These are phyloP conservation scores for Lochmaea crataegi DNA, from an alignment of 2,888 invertebrate species.

Conservation along the genomic window DNA sequence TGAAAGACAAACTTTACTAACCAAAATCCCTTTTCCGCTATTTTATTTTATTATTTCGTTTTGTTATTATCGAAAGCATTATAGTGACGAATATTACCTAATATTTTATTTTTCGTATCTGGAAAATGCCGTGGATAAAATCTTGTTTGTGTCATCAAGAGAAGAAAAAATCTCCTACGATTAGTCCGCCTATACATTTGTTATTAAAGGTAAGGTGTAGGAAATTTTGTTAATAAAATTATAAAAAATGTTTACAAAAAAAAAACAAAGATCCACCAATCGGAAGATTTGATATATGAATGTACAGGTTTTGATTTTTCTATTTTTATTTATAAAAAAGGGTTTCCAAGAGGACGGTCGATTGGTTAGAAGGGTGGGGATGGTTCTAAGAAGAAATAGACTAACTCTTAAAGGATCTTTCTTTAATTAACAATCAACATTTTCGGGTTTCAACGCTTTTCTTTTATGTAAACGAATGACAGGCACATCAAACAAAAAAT, in stretches of 20 bases:
- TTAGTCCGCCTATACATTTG: conserved; percentile 67
- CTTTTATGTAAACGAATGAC: too few relatives aligned
- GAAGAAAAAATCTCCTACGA: conserved; percentile 64
- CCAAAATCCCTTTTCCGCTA: background rate
- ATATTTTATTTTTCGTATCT: background rate
- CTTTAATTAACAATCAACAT: too few relatives aligned
- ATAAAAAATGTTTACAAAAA: background rate
- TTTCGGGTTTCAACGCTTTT: too few relatives aligned
- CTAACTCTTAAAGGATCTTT: too few relatives aligned
- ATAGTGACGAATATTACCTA: conserved; percentile 2
- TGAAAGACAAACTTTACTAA: conserved; percentile 6
- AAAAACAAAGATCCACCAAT: too few relatives aligned
- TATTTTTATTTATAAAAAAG: too few relatives aligned
- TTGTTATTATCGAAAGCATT: background rate
- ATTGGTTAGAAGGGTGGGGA: too few relatives aligned
- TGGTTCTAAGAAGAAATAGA: too few relatives aligned
- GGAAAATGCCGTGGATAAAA: conserved; percentile 65
- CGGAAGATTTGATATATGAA: too few relatives aligned
- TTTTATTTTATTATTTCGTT: conserved; percentile 9
- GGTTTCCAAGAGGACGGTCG: too few relatives aligned
- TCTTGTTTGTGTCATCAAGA: conserved; percentile 66
- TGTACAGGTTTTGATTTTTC: too few relatives aligned
- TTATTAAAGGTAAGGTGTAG: conserved; percentile 63
- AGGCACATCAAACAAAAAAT: background rate
- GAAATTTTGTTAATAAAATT: too few relatives aligned